Percentiles rank a stretch among this genome's conserved stretches.
These are phyloP conservation scores for Pentamera pediparva DNA, from an alignment of 53 echinoderm and acorn worm species.

Conservation along the genomic window DNA sequence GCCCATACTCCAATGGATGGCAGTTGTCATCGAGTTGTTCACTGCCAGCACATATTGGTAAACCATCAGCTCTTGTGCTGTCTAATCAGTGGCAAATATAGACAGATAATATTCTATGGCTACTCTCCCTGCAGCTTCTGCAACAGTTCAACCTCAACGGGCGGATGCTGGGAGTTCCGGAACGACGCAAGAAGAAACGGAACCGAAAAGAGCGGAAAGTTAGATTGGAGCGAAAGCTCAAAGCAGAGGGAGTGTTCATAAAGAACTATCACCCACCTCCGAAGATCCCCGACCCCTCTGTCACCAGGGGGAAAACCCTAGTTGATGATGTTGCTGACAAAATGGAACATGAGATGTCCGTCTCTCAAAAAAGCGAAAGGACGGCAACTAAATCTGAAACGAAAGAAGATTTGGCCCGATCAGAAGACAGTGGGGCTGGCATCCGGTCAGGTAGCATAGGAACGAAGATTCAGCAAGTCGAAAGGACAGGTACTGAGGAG, in stretches of 20 bases:
- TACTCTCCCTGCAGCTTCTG: neutral
- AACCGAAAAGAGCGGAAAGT: slow-evolving; percentile 29
- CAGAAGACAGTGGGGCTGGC: no score
- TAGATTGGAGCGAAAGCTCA: slow-evolving; percentile 8
- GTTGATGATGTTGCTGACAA: no score
- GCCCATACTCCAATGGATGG: no score
- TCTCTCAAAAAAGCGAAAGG: neutral
- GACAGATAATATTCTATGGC: neutral
- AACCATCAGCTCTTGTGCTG: no score
- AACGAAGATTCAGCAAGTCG: neutral
- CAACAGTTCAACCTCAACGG: no score
- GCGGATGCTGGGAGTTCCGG: no score
- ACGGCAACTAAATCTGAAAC: neutral
- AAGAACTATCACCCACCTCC: slow-evolving; percentile 24
- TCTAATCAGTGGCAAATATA: no score
- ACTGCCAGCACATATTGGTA: no score
- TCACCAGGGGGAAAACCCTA: no score
- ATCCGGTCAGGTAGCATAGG: neutral
- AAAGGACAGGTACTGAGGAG: neutral
- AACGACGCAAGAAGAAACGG: neutral
- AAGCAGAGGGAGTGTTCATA: slow-evolving; percentile 16
- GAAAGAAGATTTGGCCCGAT: no score
- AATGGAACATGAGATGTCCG: neutral
- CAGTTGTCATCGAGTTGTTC: no score
- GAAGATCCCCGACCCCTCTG: neutral